These are phyloP conservation scores for Oedothorax gibbosus DNA, from an alignment of 1,140 invertebrate genomes.

Conservation along the genomic window DNA sequence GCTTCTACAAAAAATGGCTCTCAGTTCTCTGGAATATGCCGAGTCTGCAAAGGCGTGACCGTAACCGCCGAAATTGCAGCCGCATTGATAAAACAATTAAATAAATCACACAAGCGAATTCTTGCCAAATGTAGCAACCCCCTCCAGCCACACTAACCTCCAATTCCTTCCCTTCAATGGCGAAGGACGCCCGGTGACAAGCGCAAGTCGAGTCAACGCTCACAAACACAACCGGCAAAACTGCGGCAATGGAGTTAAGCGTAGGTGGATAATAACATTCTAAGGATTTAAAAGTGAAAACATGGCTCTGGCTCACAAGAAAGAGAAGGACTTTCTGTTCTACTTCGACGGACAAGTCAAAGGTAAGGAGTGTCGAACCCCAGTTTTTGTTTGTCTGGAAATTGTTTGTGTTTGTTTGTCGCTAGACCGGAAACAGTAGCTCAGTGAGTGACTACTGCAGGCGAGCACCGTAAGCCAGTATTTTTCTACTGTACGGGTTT, in stretches of 20 bases:
- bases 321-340: constrained; percentile 44
- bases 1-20: no score
- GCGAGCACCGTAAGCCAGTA: constrained; percentile 22
- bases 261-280: constrained; percentile 38
- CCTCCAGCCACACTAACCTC: no score
- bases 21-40: no score
- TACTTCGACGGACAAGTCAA: constrained; percentile 56
- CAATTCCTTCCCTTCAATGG: no score
- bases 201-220: no score
- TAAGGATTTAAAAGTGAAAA: background rate
- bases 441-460: constrained; percentile 15
- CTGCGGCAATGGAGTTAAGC: constrained; percentile 44
- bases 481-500: constrained; percentile 15
- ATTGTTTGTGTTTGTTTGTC: background rate
- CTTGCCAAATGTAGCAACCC: no score
- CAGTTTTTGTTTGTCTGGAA: constrained; percentile 15
- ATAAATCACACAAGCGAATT: no score
- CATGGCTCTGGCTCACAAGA: constrained; percentile 51
- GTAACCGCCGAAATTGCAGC: no score
- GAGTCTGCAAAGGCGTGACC: no score
- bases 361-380: constrained; percentile 29
- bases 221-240: constrained; percentile 11
- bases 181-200: no score
- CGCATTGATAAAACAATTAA: no score
- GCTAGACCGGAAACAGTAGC: constrained; percentile 41